Conservation (phyloP, 2,888 invertebrate genomes). For the Dicycla oo region DNA sequence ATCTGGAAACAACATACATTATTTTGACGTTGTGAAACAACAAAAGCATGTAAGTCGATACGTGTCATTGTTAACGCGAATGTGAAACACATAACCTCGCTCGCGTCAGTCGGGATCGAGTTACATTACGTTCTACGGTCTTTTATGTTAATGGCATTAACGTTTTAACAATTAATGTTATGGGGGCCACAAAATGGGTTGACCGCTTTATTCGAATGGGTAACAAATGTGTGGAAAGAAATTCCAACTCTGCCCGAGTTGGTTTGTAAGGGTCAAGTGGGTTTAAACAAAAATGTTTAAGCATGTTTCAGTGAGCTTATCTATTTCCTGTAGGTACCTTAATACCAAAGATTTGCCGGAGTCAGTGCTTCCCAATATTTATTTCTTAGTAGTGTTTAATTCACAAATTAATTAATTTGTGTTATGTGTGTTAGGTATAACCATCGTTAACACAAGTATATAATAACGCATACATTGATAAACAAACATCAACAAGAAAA, state of each 20-base stretch:
- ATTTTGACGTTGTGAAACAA: slow-evolving; percentile 24
- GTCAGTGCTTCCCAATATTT: too few relatives aligned
- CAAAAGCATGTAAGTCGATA: slow-evolving; percentile 48
- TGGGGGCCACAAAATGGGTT: slow-evolving; percentile 18
- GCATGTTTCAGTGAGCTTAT: too few relatives aligned
- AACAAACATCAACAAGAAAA: slow-evolving; percentile 27
- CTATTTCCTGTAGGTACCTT: too few relatives aligned
- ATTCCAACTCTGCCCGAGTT: neutral
- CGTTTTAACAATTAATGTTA: slow-evolving; percentile 44
- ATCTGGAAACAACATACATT: slow-evolving; percentile 17
- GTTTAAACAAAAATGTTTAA: slow-evolving; percentile 11
- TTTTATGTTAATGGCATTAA: slow-evolving; percentile 54
- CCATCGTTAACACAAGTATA: neutral
- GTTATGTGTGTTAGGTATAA: too few relatives aligned
- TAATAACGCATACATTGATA: neutral
- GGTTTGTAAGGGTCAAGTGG: neutral
- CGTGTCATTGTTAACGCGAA: slow-evolving; percentile 58
- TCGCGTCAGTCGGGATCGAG: slow-evolving; percentile 37
- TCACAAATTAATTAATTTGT: neutral
- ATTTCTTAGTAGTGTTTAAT: too few relatives aligned
- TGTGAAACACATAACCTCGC: slow-evolving; percentile 53
- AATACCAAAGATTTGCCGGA: too few relatives aligned
- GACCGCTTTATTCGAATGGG: slow-evolving; percentile 42
- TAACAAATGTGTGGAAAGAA: slow-evolving; percentile 26
- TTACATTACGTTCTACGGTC: slow-evolving; percentile 47